Conservation (phyloP, 1,140 invertebrate genomes). For the Lordiphosa stackelbergi region DNA sequence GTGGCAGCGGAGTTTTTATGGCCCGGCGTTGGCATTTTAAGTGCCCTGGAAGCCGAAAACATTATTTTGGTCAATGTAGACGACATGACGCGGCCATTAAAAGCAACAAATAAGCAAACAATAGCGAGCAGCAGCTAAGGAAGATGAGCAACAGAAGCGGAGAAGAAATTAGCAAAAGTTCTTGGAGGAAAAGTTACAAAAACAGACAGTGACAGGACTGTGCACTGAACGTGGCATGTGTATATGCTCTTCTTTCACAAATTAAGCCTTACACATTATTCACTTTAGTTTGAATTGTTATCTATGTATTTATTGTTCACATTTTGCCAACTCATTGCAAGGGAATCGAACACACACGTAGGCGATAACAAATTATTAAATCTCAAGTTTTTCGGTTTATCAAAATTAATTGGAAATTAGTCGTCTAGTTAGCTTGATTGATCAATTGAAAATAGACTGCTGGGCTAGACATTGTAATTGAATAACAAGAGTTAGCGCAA, state of each 20-base stretch:
- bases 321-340: too few relatives aligned
- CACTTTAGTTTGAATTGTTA: too few relatives aligned
- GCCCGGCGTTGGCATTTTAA: conserved; percentile 66
- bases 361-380: too few relatives aligned
- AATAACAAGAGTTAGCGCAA: too few relatives aligned
- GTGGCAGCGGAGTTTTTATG: conserved; percentile 57
- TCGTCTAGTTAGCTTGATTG: conserved; percentile 13
- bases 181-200: too few relatives aligned
- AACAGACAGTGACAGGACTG: too few relatives aligned
- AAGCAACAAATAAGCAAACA: conserved; percentile 76
- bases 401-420: conserved; percentile 37
- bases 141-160: conserved; percentile 22
- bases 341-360: too few relatives aligned
- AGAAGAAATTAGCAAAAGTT: conserved; percentile 50
- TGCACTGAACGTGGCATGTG: too few relatives aligned
- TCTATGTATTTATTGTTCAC: too few relatives aligned
- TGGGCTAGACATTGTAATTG: not conserved
- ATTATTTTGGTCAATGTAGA: conserved; percentile 75
- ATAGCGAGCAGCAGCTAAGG: conserved; percentile 35
- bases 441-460: conserved; percentile 11
- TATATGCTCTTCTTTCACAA: too few relatives aligned
- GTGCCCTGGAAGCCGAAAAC: conserved; percentile 53
- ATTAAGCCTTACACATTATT: too few relatives aligned
- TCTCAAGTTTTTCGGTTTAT: conserved; percentile 20
- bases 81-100: conserved; percentile 74